Evolutionary conservation across 2,797 vertebrate species (phyloP), one percentile per base, ranked within the genome.

Genomic region (Poeciliopsis presidionis): DNA sequence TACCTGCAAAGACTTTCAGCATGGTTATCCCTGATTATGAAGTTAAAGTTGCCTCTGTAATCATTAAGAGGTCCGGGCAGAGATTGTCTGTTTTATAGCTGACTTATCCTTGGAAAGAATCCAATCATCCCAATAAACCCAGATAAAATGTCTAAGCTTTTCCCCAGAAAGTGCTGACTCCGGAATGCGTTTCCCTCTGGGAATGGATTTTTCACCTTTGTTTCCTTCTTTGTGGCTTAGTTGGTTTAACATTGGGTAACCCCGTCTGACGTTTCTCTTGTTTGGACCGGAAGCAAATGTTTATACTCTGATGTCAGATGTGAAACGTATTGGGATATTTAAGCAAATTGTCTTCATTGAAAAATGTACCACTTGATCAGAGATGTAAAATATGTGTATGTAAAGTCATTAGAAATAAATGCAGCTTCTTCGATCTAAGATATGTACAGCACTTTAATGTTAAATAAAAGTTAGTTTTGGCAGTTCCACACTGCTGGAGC

Each of bases 81-180:
- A 85, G 72, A 74, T 69, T 72, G 61, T 78, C 39, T 82, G 69
- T 67, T 90, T 89, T 81, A 86, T 88, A 84, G 76, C 57, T 36
- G 51, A 86, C 63, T 84, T 80, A 77, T 86, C 81, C 57, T 84
- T 91, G 87, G 80, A 82, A 18, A 39, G 49, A 71, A 14, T 74
- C 89, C 90, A 93, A 80, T 41, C 28, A 4, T 86, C 45, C 78
- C 65, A 82, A 91, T 91, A 87, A 91, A 90, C 87, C 83, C 5
- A 0, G 78, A 91, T 92, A 89, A 88, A 86, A 57, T 84, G 39
- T 82, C 73, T 78, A 69, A 87, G 87, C 84, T 86, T 88, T 81
- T 76, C 69, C 46, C 71, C 47, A 49, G 53, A 2, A 41, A 59
- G 65, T 73, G 67, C 72, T 9, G 59, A 49, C 74, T 53, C 81